Evolutionary conservation across 2,113 vertebrate genomes (phyloP).

Genomic region (Entomyzon cyanotis): DNA sequence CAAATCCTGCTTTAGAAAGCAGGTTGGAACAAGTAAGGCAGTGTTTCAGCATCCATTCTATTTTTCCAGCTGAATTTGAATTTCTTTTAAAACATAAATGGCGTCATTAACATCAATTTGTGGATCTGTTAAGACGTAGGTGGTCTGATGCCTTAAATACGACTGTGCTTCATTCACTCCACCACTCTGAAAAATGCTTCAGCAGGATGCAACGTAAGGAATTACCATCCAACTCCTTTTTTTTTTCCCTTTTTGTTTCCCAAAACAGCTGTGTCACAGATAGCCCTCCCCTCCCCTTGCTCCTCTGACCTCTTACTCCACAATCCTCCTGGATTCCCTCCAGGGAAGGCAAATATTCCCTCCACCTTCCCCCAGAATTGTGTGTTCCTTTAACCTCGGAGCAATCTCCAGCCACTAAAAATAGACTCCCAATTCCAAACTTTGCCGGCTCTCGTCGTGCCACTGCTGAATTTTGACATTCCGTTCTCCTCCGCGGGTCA

Average conservation of each 20-base stretch:
- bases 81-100: not conserved
- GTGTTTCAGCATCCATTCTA: conserved; percentile 47
- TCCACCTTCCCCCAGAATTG: conserved; percentile 43
- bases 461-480: not conserved
- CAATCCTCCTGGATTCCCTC: conserved; percentile 27
- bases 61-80: conserved; percentile 67
- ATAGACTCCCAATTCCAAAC: not conserved
- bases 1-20: conserved; percentile 32
- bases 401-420: conserved; percentile 12
- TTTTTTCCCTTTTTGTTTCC: not conserved
- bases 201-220: not conserved
- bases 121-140: conserved; percentile 46
- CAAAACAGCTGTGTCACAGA: conserved; percentile 61
- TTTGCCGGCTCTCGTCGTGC: not conserved
- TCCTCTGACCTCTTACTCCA: conserved; percentile 38
- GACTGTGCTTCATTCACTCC: conserved; percentile 7
- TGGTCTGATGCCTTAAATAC: conserved; percentile 54
- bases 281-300: not conserved
- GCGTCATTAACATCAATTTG: conserved; percentile 51
- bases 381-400: conserved; percentile 22
- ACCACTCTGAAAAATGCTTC: not conserved
- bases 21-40: conserved; percentile 43
- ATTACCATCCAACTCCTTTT: not conserved
- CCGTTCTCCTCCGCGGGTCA: not conserved
- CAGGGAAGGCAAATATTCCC: conserved; percentile 51